Conservation (phyloP, 2,113 vertebrate genomes). For the Xenus cinereus region DNA sequence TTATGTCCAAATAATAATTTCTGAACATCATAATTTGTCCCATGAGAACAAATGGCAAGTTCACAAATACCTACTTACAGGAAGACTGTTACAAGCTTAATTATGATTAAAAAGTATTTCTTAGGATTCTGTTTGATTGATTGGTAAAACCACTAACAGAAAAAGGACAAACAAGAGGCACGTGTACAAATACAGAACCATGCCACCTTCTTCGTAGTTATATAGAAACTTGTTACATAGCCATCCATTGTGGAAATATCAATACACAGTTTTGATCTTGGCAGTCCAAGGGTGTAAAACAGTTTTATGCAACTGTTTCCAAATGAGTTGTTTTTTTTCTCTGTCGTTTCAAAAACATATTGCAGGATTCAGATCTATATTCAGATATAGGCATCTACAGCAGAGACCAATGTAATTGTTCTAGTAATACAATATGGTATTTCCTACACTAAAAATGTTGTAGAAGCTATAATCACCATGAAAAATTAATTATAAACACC, state of each 20-base stretch:
- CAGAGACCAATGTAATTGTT: neutral
- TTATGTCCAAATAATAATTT: neutral
- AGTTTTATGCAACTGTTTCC: slow-evolving; percentile 6
- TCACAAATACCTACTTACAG: neutral
- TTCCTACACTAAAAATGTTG: neutral
- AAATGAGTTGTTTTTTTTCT: neutral
- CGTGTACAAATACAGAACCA: neutral
- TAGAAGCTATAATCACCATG: neutral
- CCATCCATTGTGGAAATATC: neutral
- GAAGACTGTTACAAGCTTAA: neutral
- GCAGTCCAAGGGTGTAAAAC: neutral
- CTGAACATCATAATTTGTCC: neutral
- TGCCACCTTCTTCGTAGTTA: neutral
- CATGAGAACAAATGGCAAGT: neutral
- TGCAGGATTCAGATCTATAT: neutral
- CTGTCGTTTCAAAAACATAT: neutral
- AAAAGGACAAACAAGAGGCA: neutral
- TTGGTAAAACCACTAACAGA: neutral
- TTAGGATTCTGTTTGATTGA: neutral
- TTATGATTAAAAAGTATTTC: neutral
- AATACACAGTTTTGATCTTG: neutral
- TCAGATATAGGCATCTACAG: neutral
- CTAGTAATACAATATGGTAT: neutral
- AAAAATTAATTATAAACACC: neutral
- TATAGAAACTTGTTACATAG: neutral